phyloP scores from a whole-genome alignment of 2,113 vertebrate genomes.

The Oncorhynchus tshawytscha region DNA sequence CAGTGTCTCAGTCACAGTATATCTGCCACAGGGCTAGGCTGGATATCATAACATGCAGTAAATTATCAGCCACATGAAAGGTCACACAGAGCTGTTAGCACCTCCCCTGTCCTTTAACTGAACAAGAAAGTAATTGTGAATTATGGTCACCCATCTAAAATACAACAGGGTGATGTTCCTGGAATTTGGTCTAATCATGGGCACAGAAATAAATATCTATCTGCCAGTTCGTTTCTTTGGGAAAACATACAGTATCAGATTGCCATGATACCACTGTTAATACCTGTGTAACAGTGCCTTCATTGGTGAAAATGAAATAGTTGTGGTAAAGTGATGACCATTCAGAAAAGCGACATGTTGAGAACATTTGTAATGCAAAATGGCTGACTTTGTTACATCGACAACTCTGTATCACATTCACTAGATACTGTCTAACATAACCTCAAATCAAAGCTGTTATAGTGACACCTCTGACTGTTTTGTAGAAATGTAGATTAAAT shows the following conservation, averaged over 20 bases:
- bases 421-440: too few relatives aligned
- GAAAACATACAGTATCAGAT: neutral
- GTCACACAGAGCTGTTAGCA: conserved; percentile 55
- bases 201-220: neutral
- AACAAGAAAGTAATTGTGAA: conserved; percentile 43
- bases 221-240: neutral
- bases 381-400: too few relatives aligned
- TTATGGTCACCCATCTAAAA: conserved; percentile 16
- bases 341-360: neutral
- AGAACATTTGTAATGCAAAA: too few relatives aligned
- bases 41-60: conserved; percentile 40
- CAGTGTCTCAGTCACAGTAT: too few relatives aligned
- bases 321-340: neutral
- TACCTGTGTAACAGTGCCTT: neutral
- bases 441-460: too few relatives aligned
- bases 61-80: conserved; percentile 58
- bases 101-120: conserved; percentile 51
- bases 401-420: too few relatives aligned
- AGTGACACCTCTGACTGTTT: too few relatives aligned
- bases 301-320: neutral
- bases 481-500: neutral
- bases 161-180: conserved; percentile 8
- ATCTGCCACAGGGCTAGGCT: neutral
- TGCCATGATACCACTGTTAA: neutral
- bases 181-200: conserved; percentile 7